Conservation (phyloP, 2,113 vertebrate genomes). For the Ictalurus punctatus region DNA sequence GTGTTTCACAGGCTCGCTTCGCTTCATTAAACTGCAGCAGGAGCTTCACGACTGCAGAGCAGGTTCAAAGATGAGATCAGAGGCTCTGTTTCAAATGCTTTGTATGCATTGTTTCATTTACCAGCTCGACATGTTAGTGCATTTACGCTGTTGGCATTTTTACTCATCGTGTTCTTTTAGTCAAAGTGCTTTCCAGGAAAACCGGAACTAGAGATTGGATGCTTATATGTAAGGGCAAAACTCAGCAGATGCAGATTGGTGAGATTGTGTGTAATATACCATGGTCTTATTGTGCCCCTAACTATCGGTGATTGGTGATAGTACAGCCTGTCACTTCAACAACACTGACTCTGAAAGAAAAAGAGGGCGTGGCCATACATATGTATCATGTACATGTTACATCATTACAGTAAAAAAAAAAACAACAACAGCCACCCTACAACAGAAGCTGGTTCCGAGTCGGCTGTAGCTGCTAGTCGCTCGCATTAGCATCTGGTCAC, state of each 20-base stretch:
- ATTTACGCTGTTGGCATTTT: neutral
- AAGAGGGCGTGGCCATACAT: neutral
- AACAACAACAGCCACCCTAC: no score
- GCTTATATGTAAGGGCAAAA: neutral
- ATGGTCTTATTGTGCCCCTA: neutral
- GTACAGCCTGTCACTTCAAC: neutral
- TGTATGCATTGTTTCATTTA: neutral
- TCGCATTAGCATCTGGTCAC: no score
- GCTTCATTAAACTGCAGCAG: slow-evolving; percentile 29
- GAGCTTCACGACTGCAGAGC: neutral
- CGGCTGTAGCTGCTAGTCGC: no score
- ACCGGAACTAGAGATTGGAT: neutral
- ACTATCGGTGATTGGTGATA: neutral
- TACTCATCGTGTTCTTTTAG: neutral
- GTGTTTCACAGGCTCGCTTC: neutral
- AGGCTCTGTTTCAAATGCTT: neutral
- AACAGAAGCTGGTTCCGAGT: no score
- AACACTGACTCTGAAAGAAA: neutral
- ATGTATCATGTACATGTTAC: neutral
- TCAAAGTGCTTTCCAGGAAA: neutral
- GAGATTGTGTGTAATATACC: neutral
- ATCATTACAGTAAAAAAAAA: neutral
- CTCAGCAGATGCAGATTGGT: neutral
- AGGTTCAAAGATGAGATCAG: neutral
- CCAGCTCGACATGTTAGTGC: neutral